Evolutionary conservation across 2,888 invertebrate genomes (phyloP), one percentile per base, ranked within the genome.

Genomic region (Drosophila stalkeri): DNA sequence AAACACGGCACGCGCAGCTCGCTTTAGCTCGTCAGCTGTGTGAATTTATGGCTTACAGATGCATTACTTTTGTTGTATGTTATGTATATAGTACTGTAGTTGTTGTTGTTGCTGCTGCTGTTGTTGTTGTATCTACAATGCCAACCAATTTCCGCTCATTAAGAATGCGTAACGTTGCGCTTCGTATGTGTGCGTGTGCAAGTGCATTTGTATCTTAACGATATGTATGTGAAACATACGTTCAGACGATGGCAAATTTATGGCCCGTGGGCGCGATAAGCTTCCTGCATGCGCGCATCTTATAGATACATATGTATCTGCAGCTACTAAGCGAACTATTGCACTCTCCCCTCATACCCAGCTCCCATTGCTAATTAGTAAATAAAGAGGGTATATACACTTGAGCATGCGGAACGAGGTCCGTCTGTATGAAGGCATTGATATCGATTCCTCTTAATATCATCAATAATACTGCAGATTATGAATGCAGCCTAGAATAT

Each of bases 81-180:
- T 20, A 20, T 11, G 31, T 49, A 49, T 9, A 44, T 31, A 23
- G 37, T 37, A 37, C 9, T 12, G 33, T 20, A 18, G 18, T 33
- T 18, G 18, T 33, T 8, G 31, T 31, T 52, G 27, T 37, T 33
- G 37, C 23, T 65, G 55, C 20, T 70, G 59, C 49, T 23, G 41
- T 18, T 8, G 20, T 44, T 23, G 59, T 31, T 72, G 62, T 51
- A 69, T 63, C 55, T 57, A 41, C 81, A 81, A 87, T 85, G 80
- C 80, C 85, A 85, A 78, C 87, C 81, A 83, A 86, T 86, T 85
- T 86, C 87, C 87, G 86, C 87, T 85, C 87, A 87, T 86, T 86
- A 85, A 81, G 81, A 81, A 84, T 85, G 84, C 81, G 74, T 82
- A 79, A 56, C 80, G 51, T 14, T 72, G 65, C 64, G 52, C 64